Conservation (phyloP, 2,113 vertebrate species). For the Otus sunia region DNA sequence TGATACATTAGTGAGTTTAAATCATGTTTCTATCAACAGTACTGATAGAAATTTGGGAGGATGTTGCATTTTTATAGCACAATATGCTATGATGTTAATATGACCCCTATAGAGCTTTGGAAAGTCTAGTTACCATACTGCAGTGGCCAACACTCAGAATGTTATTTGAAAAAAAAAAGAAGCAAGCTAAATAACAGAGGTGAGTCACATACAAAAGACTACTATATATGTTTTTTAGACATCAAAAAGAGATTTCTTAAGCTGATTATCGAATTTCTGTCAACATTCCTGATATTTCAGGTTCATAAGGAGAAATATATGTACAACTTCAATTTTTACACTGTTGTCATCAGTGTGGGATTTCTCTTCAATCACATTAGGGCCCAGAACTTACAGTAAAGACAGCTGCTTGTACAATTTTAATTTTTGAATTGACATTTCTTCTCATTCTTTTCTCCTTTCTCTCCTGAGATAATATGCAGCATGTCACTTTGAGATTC, state of each 20-base stretch:
- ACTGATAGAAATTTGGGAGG: neutral
- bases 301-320: neutral
- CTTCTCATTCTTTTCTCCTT: neutral
- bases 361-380: neutral
- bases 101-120: neutral
- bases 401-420: neutral
- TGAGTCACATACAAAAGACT: neutral
- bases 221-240: neutral
- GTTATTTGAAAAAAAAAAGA: neutral
- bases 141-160: neutral
- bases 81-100: neutral
- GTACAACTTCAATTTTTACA: neutral
- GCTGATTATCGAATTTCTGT: neutral
- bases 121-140: neutral
- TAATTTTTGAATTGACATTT: neutral
- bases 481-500: neutral
- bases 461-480: neutral
- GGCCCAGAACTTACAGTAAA: neutral
- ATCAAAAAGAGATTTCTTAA: neutral
- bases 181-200: neutral
- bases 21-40: neutral
- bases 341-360: neutral
- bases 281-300: neutral
- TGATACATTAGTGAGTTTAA: neutral
- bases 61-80: neutral